Evolutionary conservation across 2,888 invertebrate genomes (phyloP).

Genomic region (Apomyelois bistriatella): DNA sequence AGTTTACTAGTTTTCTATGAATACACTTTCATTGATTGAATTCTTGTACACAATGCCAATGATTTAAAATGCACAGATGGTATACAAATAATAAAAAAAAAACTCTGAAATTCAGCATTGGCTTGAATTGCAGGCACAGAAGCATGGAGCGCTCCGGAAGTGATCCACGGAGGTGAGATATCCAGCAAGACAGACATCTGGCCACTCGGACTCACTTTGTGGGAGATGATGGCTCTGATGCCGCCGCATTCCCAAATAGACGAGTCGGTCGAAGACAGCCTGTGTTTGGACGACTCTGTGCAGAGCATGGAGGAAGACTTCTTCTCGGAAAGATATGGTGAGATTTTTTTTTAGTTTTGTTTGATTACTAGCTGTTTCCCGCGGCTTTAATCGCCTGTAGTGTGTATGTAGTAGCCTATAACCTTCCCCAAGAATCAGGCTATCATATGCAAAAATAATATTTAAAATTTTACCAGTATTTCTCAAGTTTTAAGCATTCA

Average conservation of each 20-base stretch:
- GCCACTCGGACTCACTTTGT: conserved; percentile 87
- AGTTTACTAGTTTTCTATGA: no score
- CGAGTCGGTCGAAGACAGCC: conserved; percentile 43
- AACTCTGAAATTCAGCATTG: background rate
- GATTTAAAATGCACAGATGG: no score
- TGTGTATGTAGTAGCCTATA: no score
- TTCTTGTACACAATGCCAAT: no score
- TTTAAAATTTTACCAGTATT: no score
- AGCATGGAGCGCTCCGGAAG: conserved; percentile 90
- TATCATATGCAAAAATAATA: no score
- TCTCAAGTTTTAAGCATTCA: no score
- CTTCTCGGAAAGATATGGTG: conserved; percentile 56
- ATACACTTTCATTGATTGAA: no score
- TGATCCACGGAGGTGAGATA: conserved; percentile 80
- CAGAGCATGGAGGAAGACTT: conserved; percentile 41
- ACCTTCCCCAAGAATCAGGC: no score
- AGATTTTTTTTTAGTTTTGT: conserved; percentile 14
- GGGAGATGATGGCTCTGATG: conserved; percentile 89
- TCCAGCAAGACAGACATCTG: conserved; percentile 89
- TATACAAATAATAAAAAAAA: no score
- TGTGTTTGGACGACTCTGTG: conserved; percentile 33
- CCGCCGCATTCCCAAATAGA: conserved; percentile 81
- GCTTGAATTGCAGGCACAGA: conserved; percentile 80
- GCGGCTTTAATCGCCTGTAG: no score
- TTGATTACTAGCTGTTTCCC: no score